phyloP scores from a whole-genome alignment of 2,113 vertebrate species.

The Nettapus auritus region DNA sequence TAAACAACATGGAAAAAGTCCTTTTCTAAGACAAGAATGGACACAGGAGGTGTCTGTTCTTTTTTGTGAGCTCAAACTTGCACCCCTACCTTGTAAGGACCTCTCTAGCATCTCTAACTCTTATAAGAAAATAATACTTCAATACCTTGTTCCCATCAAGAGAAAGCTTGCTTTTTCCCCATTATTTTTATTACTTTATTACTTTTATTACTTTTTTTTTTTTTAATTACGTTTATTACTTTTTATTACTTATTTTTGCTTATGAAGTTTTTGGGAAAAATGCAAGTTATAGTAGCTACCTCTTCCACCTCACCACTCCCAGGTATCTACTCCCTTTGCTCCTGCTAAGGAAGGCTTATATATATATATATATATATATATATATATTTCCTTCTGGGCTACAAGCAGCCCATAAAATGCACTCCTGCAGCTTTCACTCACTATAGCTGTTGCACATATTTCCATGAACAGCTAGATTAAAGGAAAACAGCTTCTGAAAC shows the following conservation, averaged over 20 bases:
- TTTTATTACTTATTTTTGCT: no score
- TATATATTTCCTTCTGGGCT: no score
- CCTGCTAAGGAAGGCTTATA: no score
- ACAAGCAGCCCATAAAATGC: neutral
- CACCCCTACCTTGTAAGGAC: neutral
- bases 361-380: no score
- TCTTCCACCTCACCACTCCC: rapidly evolving
- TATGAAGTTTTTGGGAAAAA: neutral
- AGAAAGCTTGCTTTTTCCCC: neutral
- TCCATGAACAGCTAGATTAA: neutral
- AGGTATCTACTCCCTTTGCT: neutral
- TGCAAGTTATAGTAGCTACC: neutral
- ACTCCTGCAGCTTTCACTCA: neutral
- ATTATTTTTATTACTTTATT: neutral
- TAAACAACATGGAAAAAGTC: neutral
- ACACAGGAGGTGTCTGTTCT: neutral
- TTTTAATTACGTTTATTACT: no score
- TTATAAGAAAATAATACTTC: neutral
- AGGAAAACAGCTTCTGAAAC: neutral
- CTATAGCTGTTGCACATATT: neutral
- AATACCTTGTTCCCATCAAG: neutral
- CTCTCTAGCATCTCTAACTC: neutral
- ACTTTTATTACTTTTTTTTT: no score
- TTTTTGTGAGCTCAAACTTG: neutral
- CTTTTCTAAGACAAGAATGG: neutral